Base-by-base conservation (phyloP, 2,797 vertebrate genomes). In the Rallus crepitans region DNA sequence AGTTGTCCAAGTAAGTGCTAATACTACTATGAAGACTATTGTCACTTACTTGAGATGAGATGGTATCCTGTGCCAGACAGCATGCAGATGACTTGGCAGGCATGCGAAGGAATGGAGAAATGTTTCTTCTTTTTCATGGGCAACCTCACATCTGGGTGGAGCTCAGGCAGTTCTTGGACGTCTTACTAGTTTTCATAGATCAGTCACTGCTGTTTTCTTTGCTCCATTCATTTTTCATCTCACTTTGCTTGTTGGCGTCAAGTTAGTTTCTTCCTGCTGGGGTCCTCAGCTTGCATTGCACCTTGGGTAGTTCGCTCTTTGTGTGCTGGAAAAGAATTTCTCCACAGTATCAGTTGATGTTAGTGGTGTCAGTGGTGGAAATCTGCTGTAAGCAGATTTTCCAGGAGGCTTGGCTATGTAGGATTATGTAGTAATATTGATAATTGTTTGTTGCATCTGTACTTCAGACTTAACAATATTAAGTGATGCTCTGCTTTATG, bases 351-450 rank as follows among this genome's bases (percentile, higher is more conserved):
- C 48, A 40, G 9, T 4, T 45, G 48, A 18, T 77, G 56, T 57
- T 93, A 82, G 35, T 45, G 30, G 37, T 82, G 33, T 53, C 53
- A 66, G 42, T 40, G n/a, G 39, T 66, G 33, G 53, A 93, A 93
- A 90, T 85, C 33, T 40, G 27, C 64, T 39, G 79, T 82, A 87
- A 84, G 60, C 12, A 96, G 70, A 93, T 82, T 89, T 95, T 94
- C 42, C 64, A 87, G 52, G 47, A 85, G 48, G 39, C 33, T 76
- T 92, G 31, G 2, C 23, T 87, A 60, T 64, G 60, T 79, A 65
- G 52, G 59, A 40, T 76, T 83, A 78, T 66, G 42, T 59, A 87
- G 64, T 66, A 70, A 88, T 71, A 80, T 14, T 70, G 71, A 40
- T 60, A 95, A 82, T 64, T 87, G 28, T 87, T 94, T 89, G 61